Percentiles rank a stretch among this genome's conserved stretches.
These are phyloP conservation scores for Hemichromis elongatus DNA, from an alignment of 2,113 vertebrate species.

Conservation along the genomic window DNA sequence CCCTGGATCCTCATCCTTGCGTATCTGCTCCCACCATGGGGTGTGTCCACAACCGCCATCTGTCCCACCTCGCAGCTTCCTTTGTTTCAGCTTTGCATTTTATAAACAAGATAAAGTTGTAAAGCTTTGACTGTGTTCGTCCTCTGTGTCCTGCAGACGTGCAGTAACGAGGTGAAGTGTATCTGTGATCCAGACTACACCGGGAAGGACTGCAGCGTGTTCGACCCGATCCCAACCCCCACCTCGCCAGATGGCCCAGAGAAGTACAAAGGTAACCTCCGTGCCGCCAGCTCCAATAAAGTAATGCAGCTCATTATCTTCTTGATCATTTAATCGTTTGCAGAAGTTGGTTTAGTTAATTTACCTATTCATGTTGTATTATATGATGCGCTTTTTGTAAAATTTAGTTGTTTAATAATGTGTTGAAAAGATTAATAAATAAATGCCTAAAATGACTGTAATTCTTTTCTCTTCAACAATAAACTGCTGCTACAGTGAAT, in stretches of 20 bases:
- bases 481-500: not conserved
- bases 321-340: not conserved
- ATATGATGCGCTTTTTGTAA: not conserved
- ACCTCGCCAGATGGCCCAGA: constrained; percentile 79
- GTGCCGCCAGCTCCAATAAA: not conserved
- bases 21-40: constrained; percentile 89
- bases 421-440: not conserved
- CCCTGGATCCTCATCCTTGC: constrained; percentile 79
- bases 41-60: constrained; percentile 62
- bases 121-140: not conserved
- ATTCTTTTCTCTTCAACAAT: not conserved
- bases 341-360: not conserved
- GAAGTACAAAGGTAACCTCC: constrained; percentile 79
- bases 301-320: not conserved
- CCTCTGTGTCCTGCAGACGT: constrained; percentile 72
- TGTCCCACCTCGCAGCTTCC: not conserved
- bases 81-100: not conserved
- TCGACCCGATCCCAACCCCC: constrained; percentile 85
- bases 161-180: constrained; percentile 93
- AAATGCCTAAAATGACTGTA: not conserved
- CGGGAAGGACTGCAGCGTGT: constrained; percentile 93
- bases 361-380: not conserved
- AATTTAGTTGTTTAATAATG: not conserved
- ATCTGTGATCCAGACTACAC: constrained; percentile 93
- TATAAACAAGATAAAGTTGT: not conserved